phyloP scores from a whole-genome alignment of 2,113 vertebrate species.

The human (Homo sapiens) region GRCh38 chr16:7124501-7125000 shows the following conservation, averaged over 20 bases:
- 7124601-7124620: not conserved
- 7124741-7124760: not conserved
- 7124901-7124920: constrained; percentile 80
- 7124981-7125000: constrained; percentile 4
- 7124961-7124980: not conserved
- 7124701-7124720: not conserved
- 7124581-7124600: not conserved
- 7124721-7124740: fast-evolving
- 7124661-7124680: not conserved
- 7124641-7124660: not conserved
- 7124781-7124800: not conserved
- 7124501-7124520: fast-evolving
- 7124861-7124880: constrained; percentile 77
- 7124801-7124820: not conserved
- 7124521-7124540: no score
- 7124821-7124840: constrained; percentile 47
- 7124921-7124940: constrained; percentile 56
- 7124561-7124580: not conserved
- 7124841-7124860: constrained; percentile 75
- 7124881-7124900: constrained; percentile 77
- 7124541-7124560: no score
- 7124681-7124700: not conserved
- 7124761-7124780: not conserved
- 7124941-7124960: constrained; percentile 43
- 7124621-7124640: not conserved